Conservation (phyloP, 2,888 invertebrate species). For the Leptopterna dolabrata region DNA sequence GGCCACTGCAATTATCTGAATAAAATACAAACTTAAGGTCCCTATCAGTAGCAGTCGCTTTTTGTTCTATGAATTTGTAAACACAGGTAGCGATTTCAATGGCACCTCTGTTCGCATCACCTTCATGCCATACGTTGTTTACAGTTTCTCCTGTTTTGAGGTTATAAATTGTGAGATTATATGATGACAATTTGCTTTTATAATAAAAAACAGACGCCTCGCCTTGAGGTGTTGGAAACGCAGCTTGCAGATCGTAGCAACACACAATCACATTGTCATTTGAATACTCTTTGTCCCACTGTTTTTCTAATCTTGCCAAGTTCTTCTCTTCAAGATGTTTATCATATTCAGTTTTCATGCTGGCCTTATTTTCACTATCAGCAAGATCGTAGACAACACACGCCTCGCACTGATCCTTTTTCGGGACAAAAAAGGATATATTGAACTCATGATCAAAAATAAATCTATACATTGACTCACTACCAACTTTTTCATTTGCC, state of each 20-base stretch:
- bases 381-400: constrained; percentile 4
- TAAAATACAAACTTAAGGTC: constrained; percentile 59
- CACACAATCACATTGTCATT: too few species aligned
- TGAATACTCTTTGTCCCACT: constrained; percentile 7
- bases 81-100: too few species aligned
- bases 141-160: constrained; percentile 33
- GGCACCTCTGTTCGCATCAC: too few species aligned
- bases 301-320: not conserved
- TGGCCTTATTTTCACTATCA: not conserved
- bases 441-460: not conserved
- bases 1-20: constrained; percentile 63
- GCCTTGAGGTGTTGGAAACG: constrained; percentile 18
- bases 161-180: constrained; percentile 38
- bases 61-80: not conserved
- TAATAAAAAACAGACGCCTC: constrained; percentile 39
- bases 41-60: not conserved
- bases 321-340: not conserved
- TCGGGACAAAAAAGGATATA: too few species aligned
- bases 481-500: constrained; percentile 20
- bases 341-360: not conserved
- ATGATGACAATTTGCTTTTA: constrained; percentile 19
- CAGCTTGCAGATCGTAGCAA: too few species aligned
- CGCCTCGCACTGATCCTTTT: not conserved
- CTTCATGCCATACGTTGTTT: too few species aligned
- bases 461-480: not conserved